Conservation (phyloP, 2,888 invertebrate genomes). For the Rhagium mordax region DNA sequence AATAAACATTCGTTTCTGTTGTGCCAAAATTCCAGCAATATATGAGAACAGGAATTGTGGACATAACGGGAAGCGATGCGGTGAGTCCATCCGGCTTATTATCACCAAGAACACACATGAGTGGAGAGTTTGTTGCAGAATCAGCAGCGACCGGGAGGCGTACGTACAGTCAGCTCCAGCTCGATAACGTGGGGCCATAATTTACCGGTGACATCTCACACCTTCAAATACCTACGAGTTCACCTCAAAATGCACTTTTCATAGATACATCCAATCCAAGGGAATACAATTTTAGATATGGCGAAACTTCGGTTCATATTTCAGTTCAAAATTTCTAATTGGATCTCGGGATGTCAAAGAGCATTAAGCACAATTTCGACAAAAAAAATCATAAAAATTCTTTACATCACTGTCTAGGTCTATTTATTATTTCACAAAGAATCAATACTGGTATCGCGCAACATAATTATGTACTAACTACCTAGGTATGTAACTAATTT, state of each 20-base stretch:
- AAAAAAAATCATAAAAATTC: too few relatives aligned
- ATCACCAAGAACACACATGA: constrained; percentile 65
- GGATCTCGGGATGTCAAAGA: not conserved
- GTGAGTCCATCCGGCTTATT: constrained; percentile 57
- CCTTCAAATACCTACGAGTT: constrained; percentile 50
- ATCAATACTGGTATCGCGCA: too few relatives aligned
- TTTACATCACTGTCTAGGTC: too few relatives aligned
- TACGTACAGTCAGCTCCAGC: constrained; percentile 54
- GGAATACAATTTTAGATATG: not conserved
- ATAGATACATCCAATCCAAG: not conserved
- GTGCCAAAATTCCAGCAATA: constrained; percentile 21
- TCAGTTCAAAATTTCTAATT: not conserved
- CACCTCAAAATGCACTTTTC: constrained; percentile 8
- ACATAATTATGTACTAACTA: too few relatives aligned
- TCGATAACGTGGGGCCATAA: constrained; percentile 64
- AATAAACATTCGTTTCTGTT: not conserved
- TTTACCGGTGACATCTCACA: constrained; percentile 61
- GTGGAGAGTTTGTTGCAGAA: constrained; percentile 62
- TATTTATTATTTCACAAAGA: too few relatives aligned
- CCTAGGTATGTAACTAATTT: too few relatives aligned
- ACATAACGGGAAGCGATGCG: constrained; percentile 37
- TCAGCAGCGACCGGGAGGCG: constrained; percentile 63
- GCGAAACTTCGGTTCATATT: not conserved
- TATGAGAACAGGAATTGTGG: constrained; percentile 33
- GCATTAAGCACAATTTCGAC: not conserved